phyloP scores from a whole-genome alignment of 2,797 vertebrate species.

The Enteromius thamalakanensis region DNA sequence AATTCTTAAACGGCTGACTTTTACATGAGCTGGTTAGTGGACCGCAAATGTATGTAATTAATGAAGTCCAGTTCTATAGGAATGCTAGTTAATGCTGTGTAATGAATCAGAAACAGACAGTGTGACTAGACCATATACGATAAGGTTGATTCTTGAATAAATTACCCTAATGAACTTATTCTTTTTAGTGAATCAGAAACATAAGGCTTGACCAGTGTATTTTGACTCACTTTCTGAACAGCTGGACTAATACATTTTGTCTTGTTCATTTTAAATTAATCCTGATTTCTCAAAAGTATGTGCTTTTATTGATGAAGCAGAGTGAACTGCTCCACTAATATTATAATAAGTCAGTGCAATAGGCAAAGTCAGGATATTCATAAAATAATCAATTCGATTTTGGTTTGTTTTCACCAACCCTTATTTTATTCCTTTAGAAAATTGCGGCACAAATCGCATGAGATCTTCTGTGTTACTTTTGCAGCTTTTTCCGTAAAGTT shows the following conservation, averaged over 20 bases:
- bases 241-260: no score
- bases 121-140: no score
- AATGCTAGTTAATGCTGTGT: no score
- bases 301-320: background rate
- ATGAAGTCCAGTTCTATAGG: no score
- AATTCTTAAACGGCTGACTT: background rate
- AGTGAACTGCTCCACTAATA: background rate
- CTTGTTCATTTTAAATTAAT: no score
- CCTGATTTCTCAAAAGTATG: background rate
- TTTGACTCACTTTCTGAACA: background rate
- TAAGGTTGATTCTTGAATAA: no score
- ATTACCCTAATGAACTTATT: no score
- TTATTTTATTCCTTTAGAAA: background rate
- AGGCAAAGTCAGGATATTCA: background rate
- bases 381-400: background rate
- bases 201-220: no score
- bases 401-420: background rate
- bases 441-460: background rate
- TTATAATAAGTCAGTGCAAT: background rate
- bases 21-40: background rate
- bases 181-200: no score
- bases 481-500: background rate
- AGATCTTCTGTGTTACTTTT: background rate
- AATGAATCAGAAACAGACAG: no score
- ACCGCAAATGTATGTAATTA: background rate